Evolutionary conservation across 2,113 vertebrate species (phyloP).

Genomic region (Melanotaenia duboulayi): DNA sequence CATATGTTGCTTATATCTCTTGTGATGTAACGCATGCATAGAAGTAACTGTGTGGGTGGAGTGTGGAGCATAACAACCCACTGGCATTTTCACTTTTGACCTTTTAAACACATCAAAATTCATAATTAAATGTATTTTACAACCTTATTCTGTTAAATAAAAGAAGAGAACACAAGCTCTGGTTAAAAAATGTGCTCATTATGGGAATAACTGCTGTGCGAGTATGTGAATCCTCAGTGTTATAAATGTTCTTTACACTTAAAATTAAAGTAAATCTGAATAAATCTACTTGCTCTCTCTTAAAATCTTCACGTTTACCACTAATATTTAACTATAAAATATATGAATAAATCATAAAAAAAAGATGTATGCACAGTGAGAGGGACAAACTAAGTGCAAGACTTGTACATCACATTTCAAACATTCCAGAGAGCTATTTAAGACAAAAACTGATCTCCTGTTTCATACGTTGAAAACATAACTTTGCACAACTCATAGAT

Average conservation of each 20-base stretch:
- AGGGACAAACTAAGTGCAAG: neutral
- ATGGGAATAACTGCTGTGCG: neutral
- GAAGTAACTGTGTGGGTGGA: slow-evolving; percentile 8
- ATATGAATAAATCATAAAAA: no score
- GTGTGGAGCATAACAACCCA: slow-evolving; percentile 6
- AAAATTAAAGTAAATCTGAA: neutral
- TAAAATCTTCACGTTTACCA: neutral
- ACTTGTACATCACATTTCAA: slow-evolving; percentile 26
- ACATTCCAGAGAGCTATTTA: slow-evolving; percentile 57
- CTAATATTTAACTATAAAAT: slow-evolving; percentile 11
- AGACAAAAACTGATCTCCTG: slow-evolving; percentile 19
- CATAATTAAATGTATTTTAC: slow-evolving; percentile 4
- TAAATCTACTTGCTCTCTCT: slow-evolving; percentile 19
- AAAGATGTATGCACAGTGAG: neutral
- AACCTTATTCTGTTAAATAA: neutral
- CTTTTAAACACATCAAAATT: slow-evolving; percentile 4
- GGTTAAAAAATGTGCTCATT: neutral
- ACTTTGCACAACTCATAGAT: neutral
- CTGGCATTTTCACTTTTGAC: slow-evolving; percentile 29
- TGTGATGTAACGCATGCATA: neutral
- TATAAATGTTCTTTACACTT: neutral
- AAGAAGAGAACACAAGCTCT: neutral
- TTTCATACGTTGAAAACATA: neutral
- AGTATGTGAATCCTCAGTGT: neutral
- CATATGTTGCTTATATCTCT: neutral